Evolutionary conservation across 2,797 vertebrate species (phyloP).

Genomic region (Gymnopithys bicolor): DNA sequence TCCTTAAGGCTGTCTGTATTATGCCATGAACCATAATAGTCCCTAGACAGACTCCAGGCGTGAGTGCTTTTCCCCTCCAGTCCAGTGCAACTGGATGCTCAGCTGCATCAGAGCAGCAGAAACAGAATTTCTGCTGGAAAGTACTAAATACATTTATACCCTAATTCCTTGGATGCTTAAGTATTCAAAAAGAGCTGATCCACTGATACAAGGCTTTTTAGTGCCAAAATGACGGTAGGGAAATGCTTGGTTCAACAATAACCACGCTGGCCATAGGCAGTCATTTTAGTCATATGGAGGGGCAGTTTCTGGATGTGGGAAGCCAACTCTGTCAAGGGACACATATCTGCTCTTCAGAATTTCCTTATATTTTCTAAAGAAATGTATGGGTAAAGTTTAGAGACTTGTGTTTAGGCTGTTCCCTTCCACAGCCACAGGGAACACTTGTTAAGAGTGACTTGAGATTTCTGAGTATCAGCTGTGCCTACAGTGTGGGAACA

Average conservation of each 20-base stretch:
- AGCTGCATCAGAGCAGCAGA: neutral
- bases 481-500: neutral
- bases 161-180: neutral
- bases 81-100: neutral
- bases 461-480: neutral
- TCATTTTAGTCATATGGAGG: neutral
- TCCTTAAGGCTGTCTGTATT: neutral
- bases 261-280: neutral
- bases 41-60: neutral
- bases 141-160: neutral
- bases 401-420: neutral
- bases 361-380: neutral
- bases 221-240: neutral
- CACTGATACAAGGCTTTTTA: neutral
- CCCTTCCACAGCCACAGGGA: neutral
- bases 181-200: neutral
- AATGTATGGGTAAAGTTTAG: neutral
- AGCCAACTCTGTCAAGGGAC: fast-evolving
- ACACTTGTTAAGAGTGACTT: neutral
- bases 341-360: neutral
- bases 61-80: neutral
- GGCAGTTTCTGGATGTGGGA: neutral
- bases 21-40: neutral
- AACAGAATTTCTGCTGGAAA: neutral
- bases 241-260: neutral